Base-by-base conservation (phyloP, 2,888 invertebrate genomes). In the Hermaeophaga mercurialis region DNA sequence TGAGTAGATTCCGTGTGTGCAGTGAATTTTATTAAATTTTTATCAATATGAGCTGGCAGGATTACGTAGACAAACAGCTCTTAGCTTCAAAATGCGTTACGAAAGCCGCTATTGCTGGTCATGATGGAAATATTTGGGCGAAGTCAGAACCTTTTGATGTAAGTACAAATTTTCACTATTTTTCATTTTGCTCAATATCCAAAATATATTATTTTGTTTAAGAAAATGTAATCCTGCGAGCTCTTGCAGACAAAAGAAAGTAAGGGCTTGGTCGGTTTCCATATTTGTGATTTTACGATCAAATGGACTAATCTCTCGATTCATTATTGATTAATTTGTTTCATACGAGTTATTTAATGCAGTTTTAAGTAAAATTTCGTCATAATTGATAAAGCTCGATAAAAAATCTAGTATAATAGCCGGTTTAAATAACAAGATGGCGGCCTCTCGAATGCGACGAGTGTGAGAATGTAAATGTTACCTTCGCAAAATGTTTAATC, bases 41-140 rank as follows among this genome's bases (percentile, higher is more conserved):
- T 68, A 67, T 66, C 82, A 87, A 82, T 82, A 94, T 94, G 94
- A 94, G 93, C 90, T 94, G 94, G 94, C 94, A 94, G 90, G 94
- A 94, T 89, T 94, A 94, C 86, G 91, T 94, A 82, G 94, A 94
- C 85, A 94, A 93, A 86, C 94, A 94, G 85, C 89, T 94, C 84
- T 85, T 94, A 84, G 93, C 93, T 79, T 93, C 94, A 80, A 89
- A 89, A 81, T 94, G 93, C 88, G 93, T 94, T 77, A 89, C 90
- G 82, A 92, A 91, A 86, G 94, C 94, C 75, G 93, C 92, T 78
- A 94, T 94, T 81, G 92, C 91, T 79, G 94, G 94, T 81, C 93
- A 91, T 84, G 94, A 94, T 81, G 94, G 94, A 79, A 92, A 91
- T 83, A 85, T 94, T 79, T 94, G 94, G 94, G 94, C 94, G 74